Conservation (phyloP, 1,140 invertebrate species). For the Drosophila kanapiae region DNA sequence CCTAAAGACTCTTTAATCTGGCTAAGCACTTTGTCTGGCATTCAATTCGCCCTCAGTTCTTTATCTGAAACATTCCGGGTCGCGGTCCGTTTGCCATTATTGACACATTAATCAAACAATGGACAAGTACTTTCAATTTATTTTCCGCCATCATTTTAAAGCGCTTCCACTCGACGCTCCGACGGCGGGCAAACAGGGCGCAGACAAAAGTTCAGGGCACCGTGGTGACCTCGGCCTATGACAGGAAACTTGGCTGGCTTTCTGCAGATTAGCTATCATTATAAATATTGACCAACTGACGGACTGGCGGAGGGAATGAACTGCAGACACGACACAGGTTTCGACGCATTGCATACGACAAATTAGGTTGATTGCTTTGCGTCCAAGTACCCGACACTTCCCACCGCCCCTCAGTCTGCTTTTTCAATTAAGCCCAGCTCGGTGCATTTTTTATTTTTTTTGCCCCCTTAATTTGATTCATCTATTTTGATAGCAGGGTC, state of each 20-base stretch:
- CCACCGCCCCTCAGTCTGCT: slow-evolving; percentile 15
- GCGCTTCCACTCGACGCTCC: slow-evolving; percentile 33
- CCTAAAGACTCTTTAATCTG: slow-evolving; percentile 6
- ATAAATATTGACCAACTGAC: slow-evolving; percentile 78
- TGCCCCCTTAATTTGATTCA: slow-evolving; percentile 61
- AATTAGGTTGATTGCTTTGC: slow-evolving; percentile 81
- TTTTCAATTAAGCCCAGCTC: slow-evolving; percentile 69
- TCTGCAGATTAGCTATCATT: slow-evolving; percentile 75
- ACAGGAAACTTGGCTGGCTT: slow-evolving; percentile 33
- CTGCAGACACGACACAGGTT: slow-evolving; percentile 37
- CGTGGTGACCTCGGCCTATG: slow-evolving; percentile 44
- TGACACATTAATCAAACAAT: slow-evolving; percentile 83
- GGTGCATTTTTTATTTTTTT: slow-evolving; percentile 66
- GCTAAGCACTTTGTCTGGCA: slow-evolving; percentile 28
- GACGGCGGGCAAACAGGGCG: slow-evolving; percentile 39
- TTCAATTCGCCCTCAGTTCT: slow-evolving; percentile 26
- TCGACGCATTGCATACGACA: slow-evolving; percentile 69
- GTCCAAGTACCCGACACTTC: slow-evolving; percentile 40
- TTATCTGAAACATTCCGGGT: slow-evolving; percentile 33
- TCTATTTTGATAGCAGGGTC: slow-evolving; percentile 64
- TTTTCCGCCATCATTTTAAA: slow-evolving; percentile 69
- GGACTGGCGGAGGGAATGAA: slow-evolving; percentile 18
- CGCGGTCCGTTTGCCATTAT: slow-evolving; percentile 63
- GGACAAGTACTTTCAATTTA: slow-evolving; percentile 82
- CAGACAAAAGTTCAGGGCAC: slow-evolving; percentile 42